A percentile compares a stretch with the other conserved stretches of the same genome.
phyloP scores from a whole-genome alignment of 1,140 invertebrate genomes.

The Diachasmimorpha longicaudata region DNA sequence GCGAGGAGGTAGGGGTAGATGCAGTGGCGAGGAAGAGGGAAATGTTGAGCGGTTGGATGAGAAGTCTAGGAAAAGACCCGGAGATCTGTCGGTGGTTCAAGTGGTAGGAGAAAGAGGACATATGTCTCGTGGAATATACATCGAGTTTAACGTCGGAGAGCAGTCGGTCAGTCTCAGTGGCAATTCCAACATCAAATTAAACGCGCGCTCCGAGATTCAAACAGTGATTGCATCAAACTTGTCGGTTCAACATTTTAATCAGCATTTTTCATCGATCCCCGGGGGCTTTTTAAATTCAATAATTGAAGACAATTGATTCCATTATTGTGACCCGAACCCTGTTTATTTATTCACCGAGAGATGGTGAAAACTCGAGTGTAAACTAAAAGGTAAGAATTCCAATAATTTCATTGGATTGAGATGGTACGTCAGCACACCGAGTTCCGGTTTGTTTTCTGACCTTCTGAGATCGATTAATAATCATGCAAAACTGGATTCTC shows the following conservation, averaged over 20 bases:
- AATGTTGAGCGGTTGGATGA: not conserved
- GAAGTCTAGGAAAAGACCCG: not conserved
- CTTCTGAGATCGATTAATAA: no score
- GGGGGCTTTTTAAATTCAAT: no score
- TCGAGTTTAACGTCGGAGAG: not conserved
- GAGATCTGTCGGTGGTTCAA: not conserved
- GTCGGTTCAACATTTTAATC: not conserved
- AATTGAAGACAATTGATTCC: no score
- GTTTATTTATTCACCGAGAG: not conserved
- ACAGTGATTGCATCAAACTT: not conserved
- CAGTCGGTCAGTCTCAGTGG: slow-evolving; percentile 12
- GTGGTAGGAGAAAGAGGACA: slow-evolving; percentile 12
- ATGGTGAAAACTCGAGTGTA: not conserved
- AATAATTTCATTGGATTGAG: not conserved
- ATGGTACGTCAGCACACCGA: not conserved
- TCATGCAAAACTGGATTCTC: no score
- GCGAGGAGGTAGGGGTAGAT: not conserved
- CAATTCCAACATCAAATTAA: not conserved
- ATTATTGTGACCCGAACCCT: no score
- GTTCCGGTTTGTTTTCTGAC: no score
- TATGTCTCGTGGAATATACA: not conserved
- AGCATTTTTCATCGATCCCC: not conserved
- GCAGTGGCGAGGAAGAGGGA: not conserved
- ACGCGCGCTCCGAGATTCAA: not conserved
- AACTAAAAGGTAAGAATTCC: not conserved